A percentile compares a stretch with the other conserved stretches of the same genome.
Conservation (phyloP, 2,797 vertebrate genomes). For the Megalops cyprinoides region DNA sequence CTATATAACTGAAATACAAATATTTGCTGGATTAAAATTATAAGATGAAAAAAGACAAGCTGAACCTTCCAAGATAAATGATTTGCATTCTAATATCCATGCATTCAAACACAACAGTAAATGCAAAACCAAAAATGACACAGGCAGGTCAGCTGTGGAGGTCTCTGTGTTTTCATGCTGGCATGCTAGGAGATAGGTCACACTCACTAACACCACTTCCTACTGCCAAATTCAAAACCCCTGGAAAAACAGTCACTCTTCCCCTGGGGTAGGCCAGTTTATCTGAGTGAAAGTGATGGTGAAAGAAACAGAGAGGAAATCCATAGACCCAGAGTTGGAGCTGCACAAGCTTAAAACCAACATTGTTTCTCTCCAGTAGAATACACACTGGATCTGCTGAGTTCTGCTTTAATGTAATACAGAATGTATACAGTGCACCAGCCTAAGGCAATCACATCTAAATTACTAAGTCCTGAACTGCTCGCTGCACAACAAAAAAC, state of each 20-base stretch:
- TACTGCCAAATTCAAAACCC: constrained; percentile 23
- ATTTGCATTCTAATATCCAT: too few species aligned
- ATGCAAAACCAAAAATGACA: not conserved
- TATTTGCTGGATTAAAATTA: too few species aligned
- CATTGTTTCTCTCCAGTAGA: constrained; percentile 49
- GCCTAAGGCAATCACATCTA: constrained; percentile 29
- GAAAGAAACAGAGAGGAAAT: constrained; percentile 38
- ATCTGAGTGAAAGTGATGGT: constrained; percentile 34
- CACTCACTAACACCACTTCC: not conserved
- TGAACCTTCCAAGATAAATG: too few species aligned
- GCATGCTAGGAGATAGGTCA: not conserved
- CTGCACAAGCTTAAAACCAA: constrained; percentile 40
- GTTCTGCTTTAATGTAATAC: constrained; percentile 45
- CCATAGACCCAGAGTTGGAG: constrained; percentile 35
- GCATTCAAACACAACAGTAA: too few species aligned
- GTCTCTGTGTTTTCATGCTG: not conserved
- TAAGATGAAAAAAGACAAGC: too few species aligned
- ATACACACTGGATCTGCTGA: constrained; percentile 48
- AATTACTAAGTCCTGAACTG: constrained; percentile 39
- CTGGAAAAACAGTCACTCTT: constrained; percentile 25
- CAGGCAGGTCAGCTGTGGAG: not conserved
- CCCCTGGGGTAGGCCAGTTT: constrained; percentile 38
- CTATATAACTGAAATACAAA: too few species aligned
- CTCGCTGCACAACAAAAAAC: not conserved
- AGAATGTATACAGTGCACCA: constrained; percentile 41